Evolutionary conservation across 2,797 vertebrate genomes (phyloP).

Genomic region (Galagoides demidoff): DNA sequence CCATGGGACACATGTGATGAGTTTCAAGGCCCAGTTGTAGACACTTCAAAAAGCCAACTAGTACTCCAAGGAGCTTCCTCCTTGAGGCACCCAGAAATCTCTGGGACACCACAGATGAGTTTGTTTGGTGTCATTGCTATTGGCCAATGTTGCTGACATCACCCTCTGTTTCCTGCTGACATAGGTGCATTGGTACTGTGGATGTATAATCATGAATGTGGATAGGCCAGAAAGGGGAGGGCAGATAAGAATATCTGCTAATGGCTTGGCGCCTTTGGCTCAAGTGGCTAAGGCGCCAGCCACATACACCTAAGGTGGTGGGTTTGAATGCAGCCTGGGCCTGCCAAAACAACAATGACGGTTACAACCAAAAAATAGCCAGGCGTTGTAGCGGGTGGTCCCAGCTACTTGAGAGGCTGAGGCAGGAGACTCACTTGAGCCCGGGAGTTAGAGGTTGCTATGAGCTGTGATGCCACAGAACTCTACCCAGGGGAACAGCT

Average conservation of each 20-base stretch:
- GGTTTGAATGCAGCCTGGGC: too few relatives aligned
- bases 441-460: too few relatives aligned
- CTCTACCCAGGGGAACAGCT: too few relatives aligned
- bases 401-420: too few relatives aligned
- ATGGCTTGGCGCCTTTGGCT: too few relatives aligned
- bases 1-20: not conserved
- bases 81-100: not conserved
- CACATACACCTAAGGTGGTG: too few relatives aligned
- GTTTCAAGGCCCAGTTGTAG: not conserved
- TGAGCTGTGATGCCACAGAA: too few relatives aligned
- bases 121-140: not conserved
- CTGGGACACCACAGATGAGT: not conserved
- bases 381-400: too few relatives aligned
- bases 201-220: not conserved
- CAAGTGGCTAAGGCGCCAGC: too few relatives aligned
- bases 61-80: not conserved
- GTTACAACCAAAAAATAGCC: too few relatives aligned
- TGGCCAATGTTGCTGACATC: not conserved
- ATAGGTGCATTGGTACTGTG: accelerated
- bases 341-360: too few relatives aligned
- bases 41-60: not conserved
- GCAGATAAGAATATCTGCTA: not conserved
- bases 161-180: not conserved
- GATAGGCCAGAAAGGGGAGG: not conserved
- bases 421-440: too few relatives aligned